These are phyloP conservation scores for Onychostoma macrolepis DNA, from an alignment of 2,113 vertebrate species.

Conservation along the genomic window DNA sequence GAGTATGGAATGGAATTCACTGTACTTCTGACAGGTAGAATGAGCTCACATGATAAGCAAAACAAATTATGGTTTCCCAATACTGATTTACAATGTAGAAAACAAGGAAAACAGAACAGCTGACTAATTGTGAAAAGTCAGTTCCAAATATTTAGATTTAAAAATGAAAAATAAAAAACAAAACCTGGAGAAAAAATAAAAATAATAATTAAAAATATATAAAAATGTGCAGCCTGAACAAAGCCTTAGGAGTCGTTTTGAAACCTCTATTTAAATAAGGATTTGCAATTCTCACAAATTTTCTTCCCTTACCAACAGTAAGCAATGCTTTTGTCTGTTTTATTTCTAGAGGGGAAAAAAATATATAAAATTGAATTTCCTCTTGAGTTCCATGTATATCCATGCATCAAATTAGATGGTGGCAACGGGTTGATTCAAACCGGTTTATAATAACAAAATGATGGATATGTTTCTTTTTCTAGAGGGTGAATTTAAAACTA, in stretches of 20 bases:
- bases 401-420: neutral
- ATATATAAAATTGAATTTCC: neutral
- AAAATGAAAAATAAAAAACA: too few species aligned
- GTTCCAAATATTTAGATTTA: neutral
- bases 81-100: neutral
- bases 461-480: conserved; percentile 10
- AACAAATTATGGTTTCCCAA: neutral
- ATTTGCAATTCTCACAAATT: neutral
- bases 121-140: neutral
- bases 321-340: neutral
- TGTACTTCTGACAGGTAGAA: neutral
- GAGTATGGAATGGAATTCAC: neutral
- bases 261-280: neutral
- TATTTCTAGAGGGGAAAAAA: neutral
- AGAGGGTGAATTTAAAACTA: conserved; percentile 32
- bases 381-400: conserved; percentile 1
- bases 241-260: neutral
- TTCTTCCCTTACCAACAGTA: neutral
- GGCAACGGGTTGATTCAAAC: neutral
- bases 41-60: neutral
- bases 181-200: neutral
- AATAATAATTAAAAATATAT: too few species aligned
- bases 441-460: neutral
- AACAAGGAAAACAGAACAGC: neutral
- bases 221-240: neutral